These are phyloP conservation scores for Scalopus aquaticus DNA, from an alignment of 2,113 vertebrate species.

Conservation along the genomic window DNA sequence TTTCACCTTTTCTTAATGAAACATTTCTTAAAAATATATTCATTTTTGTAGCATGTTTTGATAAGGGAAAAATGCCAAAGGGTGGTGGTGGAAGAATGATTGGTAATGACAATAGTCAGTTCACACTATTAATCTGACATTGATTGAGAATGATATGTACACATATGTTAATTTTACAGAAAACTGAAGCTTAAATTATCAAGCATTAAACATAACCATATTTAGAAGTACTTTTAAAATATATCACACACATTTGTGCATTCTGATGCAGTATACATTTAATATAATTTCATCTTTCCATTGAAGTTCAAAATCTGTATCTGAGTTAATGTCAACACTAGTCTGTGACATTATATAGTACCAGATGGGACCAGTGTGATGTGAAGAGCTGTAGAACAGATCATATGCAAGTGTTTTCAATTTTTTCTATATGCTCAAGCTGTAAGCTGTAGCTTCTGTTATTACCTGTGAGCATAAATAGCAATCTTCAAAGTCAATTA, in stretches of 20 bases:
- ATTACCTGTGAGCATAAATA: not conserved
- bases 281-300: conserved; percentile 47
- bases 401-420: not conserved
- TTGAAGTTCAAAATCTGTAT: conserved; percentile 17
- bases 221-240: conserved; percentile 62
- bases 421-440: not conserved
- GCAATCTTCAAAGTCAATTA: not conserved
- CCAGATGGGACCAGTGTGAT: not conserved
- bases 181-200: conserved; percentile 63
- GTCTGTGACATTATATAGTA: not conserved
- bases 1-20: conserved; percentile 34
- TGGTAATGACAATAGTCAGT: not conserved
- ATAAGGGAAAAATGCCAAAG: not conserved
- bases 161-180: conserved; percentile 70
- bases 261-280: conserved; percentile 43
- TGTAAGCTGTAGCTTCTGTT: not conserved
- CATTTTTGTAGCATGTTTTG: not conserved
- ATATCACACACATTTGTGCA: conserved; percentile 36
- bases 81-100: not conserved
- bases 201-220: conserved; percentile 30
- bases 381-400: not conserved
- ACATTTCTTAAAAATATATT: not conserved
- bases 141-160: conserved; percentile 54
- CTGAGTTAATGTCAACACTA: not conserved
- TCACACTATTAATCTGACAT: conserved; percentile 8